phyloP scores from a whole-genome alignment of 64 coral and sea anemone genomes.

The Montipora cactus region DNA sequence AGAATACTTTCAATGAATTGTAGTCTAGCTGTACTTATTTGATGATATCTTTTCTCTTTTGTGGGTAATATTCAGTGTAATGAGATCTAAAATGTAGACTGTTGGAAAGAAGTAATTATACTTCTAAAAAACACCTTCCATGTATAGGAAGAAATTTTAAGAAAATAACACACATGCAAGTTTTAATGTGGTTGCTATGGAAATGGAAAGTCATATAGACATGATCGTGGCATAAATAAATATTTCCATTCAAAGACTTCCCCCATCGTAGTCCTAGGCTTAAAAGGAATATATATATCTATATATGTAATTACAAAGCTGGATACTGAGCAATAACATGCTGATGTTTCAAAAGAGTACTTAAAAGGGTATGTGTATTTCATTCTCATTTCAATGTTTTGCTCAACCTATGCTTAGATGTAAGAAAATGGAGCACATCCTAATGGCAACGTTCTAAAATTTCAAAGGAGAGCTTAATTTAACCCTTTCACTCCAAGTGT shows the following conservation, averaged over 20 bases:
- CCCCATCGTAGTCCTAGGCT: neutral
- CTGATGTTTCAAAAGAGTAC: constrained; percentile 24
- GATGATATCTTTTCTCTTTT: constrained; percentile 43
- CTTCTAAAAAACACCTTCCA: constrained; percentile 28
- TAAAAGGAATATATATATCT: constrained; percentile 23
- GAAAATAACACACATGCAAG: constrained; percentile 44
- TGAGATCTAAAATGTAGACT: constrained; percentile 32
- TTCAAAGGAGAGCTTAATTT: constrained; percentile 32
- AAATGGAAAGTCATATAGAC: constrained; percentile 51
- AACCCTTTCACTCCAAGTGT: constrained; percentile 27
- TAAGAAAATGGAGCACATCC: constrained; percentile 32
- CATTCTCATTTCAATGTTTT: constrained; percentile 50
- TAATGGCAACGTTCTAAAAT: constrained; percentile 20
- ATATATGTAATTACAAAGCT: constrained; percentile 20
- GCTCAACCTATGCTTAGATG: constrained; percentile 47
- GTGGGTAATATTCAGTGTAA: constrained; percentile 51
- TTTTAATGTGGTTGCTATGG: constrained; percentile 46
- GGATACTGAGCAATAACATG: constrained; percentile 47
- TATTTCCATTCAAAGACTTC: constrained; percentile 54
- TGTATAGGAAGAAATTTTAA: constrained; percentile 46
- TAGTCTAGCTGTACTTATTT: constrained; percentile 40
- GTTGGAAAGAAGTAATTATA: constrained; percentile 51
- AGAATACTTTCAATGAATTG: constrained; percentile 29
- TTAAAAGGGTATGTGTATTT: constrained; percentile 10
- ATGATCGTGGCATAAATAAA: constrained; percentile 40